phyloP scores from a whole-genome alignment of 2,113 vertebrate genomes.

The Struthio camelus region DNA sequence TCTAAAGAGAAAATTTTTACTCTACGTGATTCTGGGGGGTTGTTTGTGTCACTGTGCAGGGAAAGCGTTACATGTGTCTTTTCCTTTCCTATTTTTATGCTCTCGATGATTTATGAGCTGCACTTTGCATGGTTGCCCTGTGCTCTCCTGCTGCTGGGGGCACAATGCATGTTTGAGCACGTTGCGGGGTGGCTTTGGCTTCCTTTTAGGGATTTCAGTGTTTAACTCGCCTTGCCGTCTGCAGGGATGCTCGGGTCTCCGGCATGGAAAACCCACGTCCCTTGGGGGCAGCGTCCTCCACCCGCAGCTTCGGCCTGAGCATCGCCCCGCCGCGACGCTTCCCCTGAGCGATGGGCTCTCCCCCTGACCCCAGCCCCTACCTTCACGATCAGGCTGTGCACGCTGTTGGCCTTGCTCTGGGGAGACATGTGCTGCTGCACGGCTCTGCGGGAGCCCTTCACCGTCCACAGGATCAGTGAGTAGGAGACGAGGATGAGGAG shows the following conservation, averaged over 20 bases:
- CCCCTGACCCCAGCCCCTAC: conserved; percentile 37
- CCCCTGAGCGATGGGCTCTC: not conserved
- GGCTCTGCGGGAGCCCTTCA: conserved; percentile 76
- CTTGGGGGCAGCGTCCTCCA: not conserved
- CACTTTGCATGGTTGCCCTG: not conserved
- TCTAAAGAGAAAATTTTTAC: not conserved
- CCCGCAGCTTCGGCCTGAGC: no score
- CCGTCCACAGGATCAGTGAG: conserved; percentile 79
- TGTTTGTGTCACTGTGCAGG: not conserved
- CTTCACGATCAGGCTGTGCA: conserved; percentile 80
- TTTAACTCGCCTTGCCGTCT: not conserved
- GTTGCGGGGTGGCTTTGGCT: not conserved
- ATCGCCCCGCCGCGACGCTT: no score
- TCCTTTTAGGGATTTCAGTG: not conserved
- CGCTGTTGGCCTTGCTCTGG: conserved; percentile 69
- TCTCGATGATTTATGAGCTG: not conserved
- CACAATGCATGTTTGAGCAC: no score
- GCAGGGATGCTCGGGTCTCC: not conserved
- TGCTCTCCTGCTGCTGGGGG: no score
- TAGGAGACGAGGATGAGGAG: conserved; percentile 83
- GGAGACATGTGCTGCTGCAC: conserved; percentile 80
- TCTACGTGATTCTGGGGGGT: not conserved
- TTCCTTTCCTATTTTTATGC: not conserved
- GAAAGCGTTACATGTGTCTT: not conserved
- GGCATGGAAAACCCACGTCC: not conserved